Base-by-base conservation (phyloP, 1,140 invertebrate genomes). In the Geopemphigus sp. region DNA sequence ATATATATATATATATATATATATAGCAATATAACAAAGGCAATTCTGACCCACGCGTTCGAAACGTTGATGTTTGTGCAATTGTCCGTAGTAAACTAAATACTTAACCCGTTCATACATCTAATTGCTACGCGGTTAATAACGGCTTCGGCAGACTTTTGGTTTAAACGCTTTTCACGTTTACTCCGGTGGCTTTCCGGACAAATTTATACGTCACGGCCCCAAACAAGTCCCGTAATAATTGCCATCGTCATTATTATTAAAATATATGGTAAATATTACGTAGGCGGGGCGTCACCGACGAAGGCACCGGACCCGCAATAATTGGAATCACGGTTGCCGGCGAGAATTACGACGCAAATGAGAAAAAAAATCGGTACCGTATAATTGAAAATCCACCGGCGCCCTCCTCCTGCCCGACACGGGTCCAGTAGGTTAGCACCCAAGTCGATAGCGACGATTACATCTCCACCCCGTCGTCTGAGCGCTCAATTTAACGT, bases 401-500 rank as follows among this genome's bases (percentile, higher is more conserved):
- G n/a, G n/a, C n/a, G n/a, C n/a, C n/a, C 72, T 5, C 26, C n/a
- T 5, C 19, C 1, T n/a, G 17, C 19, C 50, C 6, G 24, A 39
- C 8, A 39, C 32, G n/a, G n/a, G n/a, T n/a, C n/a, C 14, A 14
- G 12, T 50, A 50, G 47, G 47, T 12, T 47, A n/a, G 15, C 5
- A 3, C 10, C n/a, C 53, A n/a, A 45, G 24, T 45, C 17, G 39
- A 74, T 45, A n/a, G 6, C 32, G 22, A 56, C 14, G 29, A 56
- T 59, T 74, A 63, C 24, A n/a, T n/a, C n/a, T n/a, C n/a, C n/a
- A n/a, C 24, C 50, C 74, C 74, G 57, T 59, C 57, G 32, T 8
- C n/a, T 39, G 74, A 50, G 1, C 57, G 74, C 74, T 78, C 74
- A 47, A 78, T 78, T 78, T 78, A 78, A 78, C 74, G 50, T 78